A percentile compares a stretch with the other conserved stretches of the same genome.
These are phyloP conservation scores for Liparis tanakae DNA, from an alignment of 2,797 vertebrate genomes.

Conservation along the genomic window DNA sequence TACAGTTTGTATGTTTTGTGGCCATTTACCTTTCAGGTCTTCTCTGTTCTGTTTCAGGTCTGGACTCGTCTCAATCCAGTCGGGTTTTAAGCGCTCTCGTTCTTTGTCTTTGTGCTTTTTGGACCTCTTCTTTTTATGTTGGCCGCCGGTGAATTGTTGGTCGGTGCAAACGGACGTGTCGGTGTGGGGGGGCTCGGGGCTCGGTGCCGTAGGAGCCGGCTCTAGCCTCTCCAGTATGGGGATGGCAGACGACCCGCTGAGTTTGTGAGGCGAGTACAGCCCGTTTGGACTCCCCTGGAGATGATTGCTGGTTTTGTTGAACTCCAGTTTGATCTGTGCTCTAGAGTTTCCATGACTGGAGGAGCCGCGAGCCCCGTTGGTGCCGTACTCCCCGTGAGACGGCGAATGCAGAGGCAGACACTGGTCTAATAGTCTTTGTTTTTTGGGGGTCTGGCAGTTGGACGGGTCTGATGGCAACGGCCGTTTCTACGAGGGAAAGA, in stretches of 20 bases:
- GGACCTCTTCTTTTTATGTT: slow-evolving; percentile 85
- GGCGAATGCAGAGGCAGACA: slow-evolving; percentile 73
- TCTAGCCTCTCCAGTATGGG: slow-evolving; percentile 72
- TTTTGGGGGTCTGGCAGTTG: slow-evolving; percentile 82
- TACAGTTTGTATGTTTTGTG: slow-evolving; percentile 15
- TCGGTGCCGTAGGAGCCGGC: slow-evolving; percentile 43
- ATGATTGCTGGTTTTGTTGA: slow-evolving; percentile 70
- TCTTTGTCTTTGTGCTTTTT: slow-evolving; percentile 88
- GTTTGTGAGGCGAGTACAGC: slow-evolving; percentile 74
- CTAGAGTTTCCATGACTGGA: slow-evolving; percentile 64
- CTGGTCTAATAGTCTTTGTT: slow-evolving; percentile 79
- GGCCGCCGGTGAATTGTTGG: slow-evolving; percentile 72
- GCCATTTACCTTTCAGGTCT: slow-evolving; percentile 74
- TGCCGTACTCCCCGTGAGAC: slow-evolving; percentile 67
- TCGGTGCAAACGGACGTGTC: slow-evolving; percentile 73
- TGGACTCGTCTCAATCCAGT: slow-evolving; percentile 83
- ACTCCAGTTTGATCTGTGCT: slow-evolving; percentile 72
- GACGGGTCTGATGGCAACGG: slow-evolving; percentile 75
- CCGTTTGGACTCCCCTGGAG: slow-evolving; percentile 74
- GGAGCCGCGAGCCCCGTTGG: slow-evolving; percentile 62
- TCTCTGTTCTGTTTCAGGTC: slow-evolving; percentile 80
- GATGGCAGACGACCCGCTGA: slow-evolving; percentile 53
- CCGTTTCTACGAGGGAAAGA: slow-evolving; percentile 78
- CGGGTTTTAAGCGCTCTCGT: slow-evolving; percentile 80
- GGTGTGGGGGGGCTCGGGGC: slow-evolving; percentile 59